Evolutionary conservation across 2,113 vertebrate species (phyloP).

Genomic region (Spheniscus mendiculus): DNA sequence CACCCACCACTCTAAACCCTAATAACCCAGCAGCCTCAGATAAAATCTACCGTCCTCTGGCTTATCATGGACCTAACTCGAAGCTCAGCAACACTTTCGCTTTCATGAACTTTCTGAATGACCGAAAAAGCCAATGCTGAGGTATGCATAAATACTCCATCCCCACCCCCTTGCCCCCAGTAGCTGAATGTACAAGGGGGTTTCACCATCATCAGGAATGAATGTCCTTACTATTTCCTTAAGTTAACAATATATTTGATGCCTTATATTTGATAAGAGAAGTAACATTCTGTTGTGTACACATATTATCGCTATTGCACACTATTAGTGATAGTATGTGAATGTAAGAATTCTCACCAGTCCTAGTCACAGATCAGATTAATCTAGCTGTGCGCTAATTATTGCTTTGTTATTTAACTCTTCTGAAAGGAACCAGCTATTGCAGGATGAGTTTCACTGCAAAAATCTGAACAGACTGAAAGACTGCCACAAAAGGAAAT

Average conservation of each 20-base stretch:
- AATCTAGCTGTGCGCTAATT: not conserved
- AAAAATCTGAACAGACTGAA: not conserved
- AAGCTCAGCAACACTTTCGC: not conserved
- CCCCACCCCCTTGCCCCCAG: rapidly evolving
- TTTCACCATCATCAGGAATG: not conserved
- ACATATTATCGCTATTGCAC: rapidly evolving
- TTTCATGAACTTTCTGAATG: not conserved
- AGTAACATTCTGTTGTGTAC: not conserved
- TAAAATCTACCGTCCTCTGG: not conserved
- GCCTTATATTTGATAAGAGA: not conserved
- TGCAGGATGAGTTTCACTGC: not conserved
- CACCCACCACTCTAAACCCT: not conserved
- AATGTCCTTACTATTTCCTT: not conserved
- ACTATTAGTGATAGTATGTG: rapidly evolving
- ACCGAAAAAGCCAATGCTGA: not conserved
- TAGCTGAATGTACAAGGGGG: not conserved
- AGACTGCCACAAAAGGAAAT: not conserved
- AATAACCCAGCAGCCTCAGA: not conserved
- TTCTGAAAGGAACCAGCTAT: not conserved
- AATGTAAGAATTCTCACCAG: not conserved
- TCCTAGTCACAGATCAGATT: not conserved
- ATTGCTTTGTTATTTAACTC: not conserved
- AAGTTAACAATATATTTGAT: not conserved
- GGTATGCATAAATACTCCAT: not conserved
- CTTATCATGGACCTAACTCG: not conserved